Conservation (phyloP, 2,797 vertebrate species). For the Girardinus metallicus region DNA sequence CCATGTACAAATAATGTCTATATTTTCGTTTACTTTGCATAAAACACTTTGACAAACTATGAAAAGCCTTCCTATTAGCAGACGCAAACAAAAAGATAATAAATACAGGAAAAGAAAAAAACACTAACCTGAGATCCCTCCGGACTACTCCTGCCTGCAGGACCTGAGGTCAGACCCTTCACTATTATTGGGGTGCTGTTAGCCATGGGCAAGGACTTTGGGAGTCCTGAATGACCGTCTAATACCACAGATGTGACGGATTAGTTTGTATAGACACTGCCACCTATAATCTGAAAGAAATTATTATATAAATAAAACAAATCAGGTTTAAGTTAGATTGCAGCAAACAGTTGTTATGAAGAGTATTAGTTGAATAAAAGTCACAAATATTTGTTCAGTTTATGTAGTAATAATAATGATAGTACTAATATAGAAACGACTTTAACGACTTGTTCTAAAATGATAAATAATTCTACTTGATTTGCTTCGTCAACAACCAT, state of each 20-base stretch:
- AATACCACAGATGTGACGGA: constrained; percentile 74
- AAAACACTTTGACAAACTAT: neutral
- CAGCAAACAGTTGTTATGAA: neutral
- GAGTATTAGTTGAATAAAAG: neutral
- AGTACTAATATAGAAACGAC: too few relatives aligned
- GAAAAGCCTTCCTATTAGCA: neutral
- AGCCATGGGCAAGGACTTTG: constrained; percentile 86
- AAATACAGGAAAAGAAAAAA: neutral
- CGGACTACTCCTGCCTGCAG: constrained; percentile 91
- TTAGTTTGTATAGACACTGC: constrained; percentile 77
- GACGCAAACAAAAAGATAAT: neutral
- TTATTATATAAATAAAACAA: neutral
- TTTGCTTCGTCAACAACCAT: neutral
- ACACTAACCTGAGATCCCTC: constrained; percentile 91
- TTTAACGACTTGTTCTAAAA: neutral
- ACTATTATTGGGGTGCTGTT: constrained; percentile 87
- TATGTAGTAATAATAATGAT: neutral
- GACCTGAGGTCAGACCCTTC: constrained; percentile 87
- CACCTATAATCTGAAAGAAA: constrained; percentile 77
- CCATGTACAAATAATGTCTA: neutral
- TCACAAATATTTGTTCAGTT: neutral
- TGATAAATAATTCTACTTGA: neutral
- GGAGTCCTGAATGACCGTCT: constrained; percentile 85
- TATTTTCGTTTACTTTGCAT: neutral
- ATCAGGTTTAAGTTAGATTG: neutral